These are phyloP conservation scores for Altica lythri DNA, from an alignment of 2,888 invertebrate species.

Conservation along the genomic window DNA sequence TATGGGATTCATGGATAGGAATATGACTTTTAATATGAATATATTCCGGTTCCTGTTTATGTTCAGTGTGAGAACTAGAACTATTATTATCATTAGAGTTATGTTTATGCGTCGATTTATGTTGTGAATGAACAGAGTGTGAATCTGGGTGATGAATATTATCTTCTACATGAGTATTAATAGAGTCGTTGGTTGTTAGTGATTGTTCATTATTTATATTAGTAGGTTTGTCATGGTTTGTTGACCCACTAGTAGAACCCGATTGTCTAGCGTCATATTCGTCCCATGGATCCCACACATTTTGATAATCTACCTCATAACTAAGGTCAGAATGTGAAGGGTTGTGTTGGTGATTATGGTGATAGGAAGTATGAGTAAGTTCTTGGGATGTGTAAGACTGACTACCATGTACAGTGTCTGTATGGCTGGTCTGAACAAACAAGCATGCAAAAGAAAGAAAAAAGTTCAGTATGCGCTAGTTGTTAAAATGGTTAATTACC, in stretches of 20 bases:
- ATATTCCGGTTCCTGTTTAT: constrained; percentile 4
- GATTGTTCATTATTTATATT: not conserved
- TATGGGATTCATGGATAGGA: constrained; percentile 22
- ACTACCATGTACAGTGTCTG: constrained; percentile 38
- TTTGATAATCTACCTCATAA: constrained; percentile 47
- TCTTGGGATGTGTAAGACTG: constrained; percentile 30
- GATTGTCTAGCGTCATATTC: constrained; percentile 59
- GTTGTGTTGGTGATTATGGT: constrained; percentile 20
- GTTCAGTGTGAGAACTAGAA: constrained; percentile 5
- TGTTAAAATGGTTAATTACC: constrained; percentile 29
- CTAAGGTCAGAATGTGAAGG: constrained; percentile 24
- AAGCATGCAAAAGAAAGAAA: constrained; percentile 56
- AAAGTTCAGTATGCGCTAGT: constrained; percentile 48
- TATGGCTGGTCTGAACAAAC: constrained; percentile 44
- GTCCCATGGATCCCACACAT: constrained; percentile 76
- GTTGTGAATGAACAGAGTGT: no score
- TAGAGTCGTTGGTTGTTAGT: no score
- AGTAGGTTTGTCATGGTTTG: constrained; percentile 10
- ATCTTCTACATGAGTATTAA: no score
- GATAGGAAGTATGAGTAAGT: constrained; percentile 19
- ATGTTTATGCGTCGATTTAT: no score
- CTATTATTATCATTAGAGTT: no score
- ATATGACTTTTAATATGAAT: constrained; percentile 16
- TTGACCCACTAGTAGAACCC: no score
- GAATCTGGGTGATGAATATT: not conserved